A percentile compares a stretch with the other conserved stretches of the same genome.
phyloP scores from a whole-genome alignment of 1,140 invertebrate species.

The Calephelis virginiensis region DNA sequence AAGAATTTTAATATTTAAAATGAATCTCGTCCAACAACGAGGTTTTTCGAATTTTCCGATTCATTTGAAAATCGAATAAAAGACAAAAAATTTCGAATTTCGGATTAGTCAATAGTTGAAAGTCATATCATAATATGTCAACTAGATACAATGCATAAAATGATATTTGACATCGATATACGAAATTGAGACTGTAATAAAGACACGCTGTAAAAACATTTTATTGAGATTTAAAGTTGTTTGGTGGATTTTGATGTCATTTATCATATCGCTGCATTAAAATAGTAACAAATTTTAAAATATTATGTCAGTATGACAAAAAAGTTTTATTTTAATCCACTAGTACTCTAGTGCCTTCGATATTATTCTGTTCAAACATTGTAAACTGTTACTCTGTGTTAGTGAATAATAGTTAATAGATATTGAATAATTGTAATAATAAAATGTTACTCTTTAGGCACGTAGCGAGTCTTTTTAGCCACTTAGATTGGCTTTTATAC shows the following conservation, averaged over 20 bases:
- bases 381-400: conserved; percentile 64
- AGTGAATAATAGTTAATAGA: conserved; percentile 58
- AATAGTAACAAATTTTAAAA: conserved; percentile 6
- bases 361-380: conserved; percentile 33
- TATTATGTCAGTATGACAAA: conserved; percentile 28
- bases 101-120: conserved; percentile 59
- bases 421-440: conserved; percentile 34
- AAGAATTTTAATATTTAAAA: conserved; percentile 45
- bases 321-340: conserved; percentile 38
- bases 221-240: neutral
- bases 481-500: conserved; percentile 1
- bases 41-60: conserved; percentile 28
- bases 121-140: conserved; percentile 6
- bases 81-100: conserved; percentile 54
- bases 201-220: neutral
- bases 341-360: conserved; percentile 71
- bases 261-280: neutral
- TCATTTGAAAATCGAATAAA: conserved; percentile 39
- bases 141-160: neutral
- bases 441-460: conserved; percentile 29
- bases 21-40: conserved; percentile 26
- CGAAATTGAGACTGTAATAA: neutral
- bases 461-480: conserved; percentile 30
- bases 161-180: neutral
- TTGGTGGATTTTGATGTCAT: neutral